Base-by-base conservation (phyloP, 2,113 vertebrate genomes). In the Vombatus ursinus region DNA sequence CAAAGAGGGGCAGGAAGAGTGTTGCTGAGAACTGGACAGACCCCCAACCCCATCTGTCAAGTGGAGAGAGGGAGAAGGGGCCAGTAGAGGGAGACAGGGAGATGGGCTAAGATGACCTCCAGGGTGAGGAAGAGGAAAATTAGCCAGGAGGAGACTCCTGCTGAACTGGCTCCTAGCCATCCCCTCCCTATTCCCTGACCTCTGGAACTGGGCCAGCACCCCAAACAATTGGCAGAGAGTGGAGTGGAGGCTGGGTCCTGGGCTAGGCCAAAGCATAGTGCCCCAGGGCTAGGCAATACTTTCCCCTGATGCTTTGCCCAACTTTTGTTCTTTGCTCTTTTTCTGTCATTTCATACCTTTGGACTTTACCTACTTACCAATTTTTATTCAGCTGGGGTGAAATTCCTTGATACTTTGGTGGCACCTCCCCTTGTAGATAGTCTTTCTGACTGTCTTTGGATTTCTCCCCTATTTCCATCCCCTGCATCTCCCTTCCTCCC, bases 81-180 rank as follows among this genome's bases (percentile, higher is more conserved):
- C 28, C 57, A 68, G 61, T 77, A 77, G 61, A 77, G 61, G 14
- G 37, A 77, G 61, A 84, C 2, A 8, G 19, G 68, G 16, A 0
- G 8, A 77, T 44, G 44, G 37, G n/a, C 68, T 37, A 84, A 84
- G 16, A 84, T 44, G 68, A 84, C n/a, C n/a, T 84, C 16, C 19
- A 44, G 68, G n/a, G 68, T n/a, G 52, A 97, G 94, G 96, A 97
- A 97, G 96, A 96, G 95, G 94, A 97, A 98, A 95, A 97, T 96
- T 96, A 98, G 97, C 95, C 92, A 16, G 61, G 96, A 97, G 96
- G 97, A 96, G 96, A 77, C 61, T 77, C 61, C 37, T n/a, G 97
- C 94, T 28, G 92, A 98, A 98, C 97, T 98, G 97, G 98, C 96
- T 97, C 95, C 97, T n/a, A 7, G 94, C 95, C 92, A 92, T 92